Conservation (phyloP, 2,797 vertebrate genomes). For the Oryzias dopingdopingensis region DNA sequence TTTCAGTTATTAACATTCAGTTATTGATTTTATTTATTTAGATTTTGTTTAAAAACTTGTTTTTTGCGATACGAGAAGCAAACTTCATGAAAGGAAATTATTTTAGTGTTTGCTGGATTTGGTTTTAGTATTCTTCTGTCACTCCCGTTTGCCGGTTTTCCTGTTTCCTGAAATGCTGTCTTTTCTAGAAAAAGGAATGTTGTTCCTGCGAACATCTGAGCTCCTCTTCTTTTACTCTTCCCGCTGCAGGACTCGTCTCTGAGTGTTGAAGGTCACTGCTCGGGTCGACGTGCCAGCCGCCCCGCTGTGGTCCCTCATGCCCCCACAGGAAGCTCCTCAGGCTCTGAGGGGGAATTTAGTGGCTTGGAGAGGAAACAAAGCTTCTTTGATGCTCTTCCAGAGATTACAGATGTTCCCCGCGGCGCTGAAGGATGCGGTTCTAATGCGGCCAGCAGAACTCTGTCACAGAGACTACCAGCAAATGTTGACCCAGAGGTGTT, state of each 20-base stretch:
- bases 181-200: too few species aligned
- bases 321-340: constrained; percentile 9
- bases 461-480: constrained; percentile 51
- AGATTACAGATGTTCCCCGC: constrained; percentile 9
- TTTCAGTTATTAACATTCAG: too few species aligned
- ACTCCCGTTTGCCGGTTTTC: too few species aligned
- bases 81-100: too few species aligned
- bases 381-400: constrained; percentile 23
- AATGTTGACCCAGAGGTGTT: constrained; percentile 83
- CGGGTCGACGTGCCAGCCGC: constrained; percentile 19
- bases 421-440: constrained; percentile 1
- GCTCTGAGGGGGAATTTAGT: constrained; percentile 18
- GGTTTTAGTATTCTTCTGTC: too few species aligned
- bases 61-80: too few species aligned
- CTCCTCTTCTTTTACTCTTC: constrained; percentile 13
- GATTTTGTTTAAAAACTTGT: too few species aligned
- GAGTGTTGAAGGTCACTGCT: background rate
- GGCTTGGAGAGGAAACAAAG: constrained; percentile 26
- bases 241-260: constrained; percentile 35
- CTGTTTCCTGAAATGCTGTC: too few species aligned
- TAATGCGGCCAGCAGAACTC: background rate
- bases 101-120: too few species aligned
- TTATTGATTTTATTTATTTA: too few species aligned
- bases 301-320: constrained; percentile 10
- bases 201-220: constrained; percentile 5